A percentile compares a stretch with the other conserved stretches of the same genome.
These are phyloP conservation scores for Ochotona curzoniae DNA, from an alignment of 2,113 vertebrate species.

Conservation along the genomic window DNA sequence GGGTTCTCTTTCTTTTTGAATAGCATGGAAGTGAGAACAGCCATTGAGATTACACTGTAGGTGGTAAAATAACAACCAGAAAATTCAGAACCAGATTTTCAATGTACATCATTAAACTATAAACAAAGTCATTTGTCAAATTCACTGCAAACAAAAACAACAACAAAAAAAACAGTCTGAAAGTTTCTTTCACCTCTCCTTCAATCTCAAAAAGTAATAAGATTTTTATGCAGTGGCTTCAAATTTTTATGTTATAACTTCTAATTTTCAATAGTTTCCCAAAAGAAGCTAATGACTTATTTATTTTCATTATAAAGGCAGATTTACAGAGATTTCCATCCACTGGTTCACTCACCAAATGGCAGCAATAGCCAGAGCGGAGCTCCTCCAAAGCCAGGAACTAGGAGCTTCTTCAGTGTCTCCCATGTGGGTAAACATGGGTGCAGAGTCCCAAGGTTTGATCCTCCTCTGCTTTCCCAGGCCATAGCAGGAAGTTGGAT, in stretches of 20 bases:
- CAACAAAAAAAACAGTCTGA: background rate
- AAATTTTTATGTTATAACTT: background rate
- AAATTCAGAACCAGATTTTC: slow-evolving; percentile 38
- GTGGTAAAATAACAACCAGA: slow-evolving; percentile 50
- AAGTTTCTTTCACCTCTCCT: background rate
- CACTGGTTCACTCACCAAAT: no score
- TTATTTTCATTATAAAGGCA: no score
- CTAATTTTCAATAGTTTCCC: background rate
- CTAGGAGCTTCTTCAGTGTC: no score
- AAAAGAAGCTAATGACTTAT: background rate
- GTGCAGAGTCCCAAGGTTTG: no score
- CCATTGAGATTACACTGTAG: slow-evolving; percentile 45
- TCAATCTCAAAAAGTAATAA: background rate
- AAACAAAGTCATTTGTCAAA: background rate
- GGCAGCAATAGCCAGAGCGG: no score
- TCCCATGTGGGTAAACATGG: no score
- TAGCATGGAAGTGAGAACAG: slow-evolving; percentile 43
- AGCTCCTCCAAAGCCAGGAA: no score
- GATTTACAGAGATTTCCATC: no score
- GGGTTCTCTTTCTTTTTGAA: slow-evolving; percentile 62
- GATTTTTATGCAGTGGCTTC: background rate
- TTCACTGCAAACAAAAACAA: background rate
- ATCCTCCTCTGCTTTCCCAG: no score
- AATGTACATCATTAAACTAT: background rate
- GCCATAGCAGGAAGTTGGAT: no score